These are phyloP conservation scores for Torymus texanus DNA, from an alignment of 2,888 invertebrate genomes.

Conservation along the genomic window DNA sequence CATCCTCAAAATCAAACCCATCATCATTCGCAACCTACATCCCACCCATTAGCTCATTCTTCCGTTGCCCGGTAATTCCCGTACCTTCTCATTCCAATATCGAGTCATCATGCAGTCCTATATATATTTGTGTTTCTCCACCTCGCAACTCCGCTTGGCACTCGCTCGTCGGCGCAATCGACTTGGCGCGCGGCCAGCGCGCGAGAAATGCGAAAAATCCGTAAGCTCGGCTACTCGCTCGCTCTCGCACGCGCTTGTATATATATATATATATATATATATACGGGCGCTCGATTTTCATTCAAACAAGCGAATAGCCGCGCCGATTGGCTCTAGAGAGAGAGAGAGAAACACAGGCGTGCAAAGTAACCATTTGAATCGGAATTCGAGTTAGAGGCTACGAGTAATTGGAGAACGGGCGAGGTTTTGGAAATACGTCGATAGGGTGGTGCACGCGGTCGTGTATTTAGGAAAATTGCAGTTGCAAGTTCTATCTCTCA, in stretches of 20 bases:
- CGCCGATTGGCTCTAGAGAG: conserved; percentile 14
- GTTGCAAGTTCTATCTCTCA: too few relatives aligned
- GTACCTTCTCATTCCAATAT: too few relatives aligned
- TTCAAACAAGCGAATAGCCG: conserved; percentile 43
- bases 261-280: too few relatives aligned
- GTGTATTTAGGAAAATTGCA: too few relatives aligned
- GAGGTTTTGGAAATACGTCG: too few relatives aligned
- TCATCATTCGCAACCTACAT: too few relatives aligned
- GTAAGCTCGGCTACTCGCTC: conserved; percentile 30
- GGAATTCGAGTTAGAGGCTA: background rate
- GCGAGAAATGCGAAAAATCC: conserved; percentile 59
- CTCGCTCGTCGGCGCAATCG: conserved; percentile 33
- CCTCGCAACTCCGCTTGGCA: conserved; percentile 7
- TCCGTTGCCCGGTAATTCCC: too few relatives aligned
- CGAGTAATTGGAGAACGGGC: background rate
- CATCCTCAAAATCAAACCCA: too few relatives aligned
- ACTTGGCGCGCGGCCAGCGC: conserved; percentile 50
- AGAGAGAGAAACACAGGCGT: background rate
- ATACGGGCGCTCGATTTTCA: conserved; percentile 46
- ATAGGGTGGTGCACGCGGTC: too few relatives aligned
- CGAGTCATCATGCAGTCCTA: background rate
- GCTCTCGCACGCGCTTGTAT: background rate
- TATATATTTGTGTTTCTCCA: conserved; percentile 9
- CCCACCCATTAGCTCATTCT: too few relatives aligned
- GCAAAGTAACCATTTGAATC: background rate